These are phyloP conservation scores for Pinna nobilis DNA, from an alignment of 1,140 invertebrate genomes.

Conservation along the genomic window DNA sequence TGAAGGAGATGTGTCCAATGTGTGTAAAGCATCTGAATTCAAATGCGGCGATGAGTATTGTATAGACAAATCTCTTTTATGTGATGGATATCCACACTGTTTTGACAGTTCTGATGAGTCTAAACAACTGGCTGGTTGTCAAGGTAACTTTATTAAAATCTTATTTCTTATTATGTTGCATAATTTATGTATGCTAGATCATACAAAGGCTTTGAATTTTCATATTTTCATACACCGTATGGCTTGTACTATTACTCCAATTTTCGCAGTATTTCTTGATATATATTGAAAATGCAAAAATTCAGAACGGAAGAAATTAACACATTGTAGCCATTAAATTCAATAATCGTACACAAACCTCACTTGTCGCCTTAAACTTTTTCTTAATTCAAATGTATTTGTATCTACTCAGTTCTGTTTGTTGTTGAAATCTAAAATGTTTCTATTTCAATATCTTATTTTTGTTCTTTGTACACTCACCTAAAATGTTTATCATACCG, in stretches of 20 bases:
- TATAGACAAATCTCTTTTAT: constrained; percentile 15
- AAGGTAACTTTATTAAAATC: constrained; percentile 9
- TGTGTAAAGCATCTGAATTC: constrained; percentile 18
- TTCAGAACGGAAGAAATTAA: too few species aligned
- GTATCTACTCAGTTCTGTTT: not conserved
- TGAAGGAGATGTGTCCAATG: not conserved
- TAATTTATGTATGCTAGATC: not conserved
- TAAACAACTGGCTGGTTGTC: constrained; percentile 12
- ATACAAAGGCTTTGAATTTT: not conserved
- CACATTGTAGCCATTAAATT: too few species aligned
- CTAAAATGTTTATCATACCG: not conserved
- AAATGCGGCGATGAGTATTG: constrained; percentile 21
- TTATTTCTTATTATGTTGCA: not conserved
- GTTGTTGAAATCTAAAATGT: not conserved
- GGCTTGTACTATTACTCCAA: not conserved
- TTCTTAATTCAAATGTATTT: not conserved
- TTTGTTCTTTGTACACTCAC: not conserved
- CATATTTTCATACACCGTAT: not conserved
- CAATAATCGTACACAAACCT: too few species aligned
- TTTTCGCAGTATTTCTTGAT: not conserved
- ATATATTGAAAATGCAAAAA: too few species aligned
- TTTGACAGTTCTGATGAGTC: constrained; percentile 23
- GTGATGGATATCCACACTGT: constrained; percentile 33
- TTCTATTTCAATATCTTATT: not conserved
- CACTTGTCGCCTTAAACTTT: too few species aligned